Conservation (phyloP, 92 coral and sea anemone species). For the Micromussa lordhowensis region DNA sequence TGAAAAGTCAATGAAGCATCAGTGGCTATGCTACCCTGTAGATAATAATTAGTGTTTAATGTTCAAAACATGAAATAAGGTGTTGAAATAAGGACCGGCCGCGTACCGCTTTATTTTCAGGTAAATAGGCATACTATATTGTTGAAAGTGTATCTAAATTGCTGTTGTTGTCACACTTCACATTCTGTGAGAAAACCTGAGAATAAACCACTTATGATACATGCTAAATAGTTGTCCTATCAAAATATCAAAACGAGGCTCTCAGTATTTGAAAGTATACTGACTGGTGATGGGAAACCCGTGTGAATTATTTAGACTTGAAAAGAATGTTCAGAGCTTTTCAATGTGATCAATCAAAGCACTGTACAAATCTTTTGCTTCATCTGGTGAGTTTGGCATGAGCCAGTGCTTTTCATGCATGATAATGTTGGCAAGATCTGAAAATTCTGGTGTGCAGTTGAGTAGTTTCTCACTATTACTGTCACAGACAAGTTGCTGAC, state of each 20-base stretch:
- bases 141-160: background rate
- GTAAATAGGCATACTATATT: background rate
- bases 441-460: slow-evolving; percentile 63
- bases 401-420: too few relatives aligned
- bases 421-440: slow-evolving; percentile 59
- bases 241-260: slow-evolving; percentile 24
- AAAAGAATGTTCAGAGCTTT: slow-evolving; percentile 40
- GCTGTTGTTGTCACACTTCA: slow-evolving; percentile 1
- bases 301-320: background rate
- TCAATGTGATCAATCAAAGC: slow-evolving; percentile 65
- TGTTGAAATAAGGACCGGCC: too few relatives aligned
- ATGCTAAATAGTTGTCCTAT: slow-evolving; percentile 23
- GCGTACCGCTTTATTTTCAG: too few relatives aligned
- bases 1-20: too few relatives aligned
- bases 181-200: slow-evolving; percentile 13
- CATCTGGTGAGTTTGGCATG: too few relatives aligned
- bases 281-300: slow-evolving; percentile 17
- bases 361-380: slow-evolving; percentile 26
- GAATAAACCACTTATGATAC: slow-evolving; percentile 24
- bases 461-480: slow-evolving; percentile 41
- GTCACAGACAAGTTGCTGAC: slow-evolving; percentile 59
- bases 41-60: too few relatives aligned
- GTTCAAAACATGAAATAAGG: too few relatives aligned
- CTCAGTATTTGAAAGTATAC: slow-evolving; percentile 26
- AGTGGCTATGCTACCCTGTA: too few relatives aligned